A percentile compares a stretch with the other conserved stretches of the same genome.
These are phyloP conservation scores for Lytechinus pictus DNA, from an alignment of 35 echinoderm and acorn worm genomes.

Conservation along the genomic window DNA sequence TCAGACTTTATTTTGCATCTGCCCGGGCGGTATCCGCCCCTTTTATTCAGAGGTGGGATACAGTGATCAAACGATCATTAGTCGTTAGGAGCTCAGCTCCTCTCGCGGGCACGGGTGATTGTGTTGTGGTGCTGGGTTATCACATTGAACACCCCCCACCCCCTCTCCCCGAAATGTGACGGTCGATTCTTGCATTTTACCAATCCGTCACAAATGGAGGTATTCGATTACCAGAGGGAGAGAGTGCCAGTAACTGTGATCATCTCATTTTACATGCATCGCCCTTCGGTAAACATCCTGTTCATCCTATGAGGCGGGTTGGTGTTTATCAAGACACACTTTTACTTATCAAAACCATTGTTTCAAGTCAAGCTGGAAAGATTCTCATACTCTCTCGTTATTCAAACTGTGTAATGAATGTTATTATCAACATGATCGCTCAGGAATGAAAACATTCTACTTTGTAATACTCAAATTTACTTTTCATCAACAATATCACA, in stretches of 20 bases:
- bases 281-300: neutral
- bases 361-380: neutral
- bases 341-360: neutral
- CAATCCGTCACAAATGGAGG: neutral
- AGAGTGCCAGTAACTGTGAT: neutral
- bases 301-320: neutral
- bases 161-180: neutral
- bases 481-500: too few species aligned
- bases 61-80: neutral
- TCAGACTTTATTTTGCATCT: neutral
- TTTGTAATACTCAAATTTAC: neutral
- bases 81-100: neutral
- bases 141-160: neutral
- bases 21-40: too few species aligned
- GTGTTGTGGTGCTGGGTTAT: neutral
- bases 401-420: neutral
- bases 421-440: neutral
- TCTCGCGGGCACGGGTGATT: neutral
- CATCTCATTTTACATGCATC: neutral
- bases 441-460: neutral
- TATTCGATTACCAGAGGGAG: neutral
- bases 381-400: neutral
- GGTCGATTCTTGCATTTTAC: neutral
- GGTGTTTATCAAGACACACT: neutral
- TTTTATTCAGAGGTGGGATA: neutral